Percentiles rank a stretch among this genome's conserved stretches.
phyloP scores from a whole-genome alignment of 2,113 vertebrate species.

The Lipotes vexillifer region DNA sequence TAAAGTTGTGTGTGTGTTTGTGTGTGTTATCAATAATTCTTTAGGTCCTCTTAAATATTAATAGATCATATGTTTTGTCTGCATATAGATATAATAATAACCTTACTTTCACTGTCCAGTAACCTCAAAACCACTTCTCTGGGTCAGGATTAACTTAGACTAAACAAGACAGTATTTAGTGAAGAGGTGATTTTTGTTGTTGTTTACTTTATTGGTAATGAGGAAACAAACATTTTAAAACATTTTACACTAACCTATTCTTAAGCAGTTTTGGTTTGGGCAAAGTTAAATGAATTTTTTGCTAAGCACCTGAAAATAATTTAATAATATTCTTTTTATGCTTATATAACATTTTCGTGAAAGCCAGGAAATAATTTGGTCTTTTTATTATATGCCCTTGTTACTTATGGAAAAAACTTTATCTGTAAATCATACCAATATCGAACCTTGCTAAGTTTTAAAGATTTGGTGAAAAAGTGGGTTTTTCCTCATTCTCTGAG shows the following conservation, averaged over 20 bases:
- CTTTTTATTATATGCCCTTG: background rate
- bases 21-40: background rate
- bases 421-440: background rate
- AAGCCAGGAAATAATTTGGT: background rate
- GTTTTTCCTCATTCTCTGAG: background rate
- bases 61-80: background rate
- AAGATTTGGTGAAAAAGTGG: background rate
- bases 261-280: slow-evolving; percentile 14
- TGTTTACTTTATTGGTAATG: slow-evolving; percentile 3
- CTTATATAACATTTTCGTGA: background rate
- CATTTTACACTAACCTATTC: background rate
- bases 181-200: background rate
- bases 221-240: slow-evolving; percentile 1
- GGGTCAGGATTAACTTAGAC: background rate
- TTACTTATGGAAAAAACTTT: background rate
- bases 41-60: slow-evolving; percentile 9
- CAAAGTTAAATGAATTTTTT: slow-evolving; percentile 34
- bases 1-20: background rate
- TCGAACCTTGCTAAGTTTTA: background rate
- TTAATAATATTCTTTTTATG: background rate
- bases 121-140: background rate
- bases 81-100: background rate
- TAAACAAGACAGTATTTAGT: background rate
- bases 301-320: background rate
- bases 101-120: slow-evolving; percentile 8